Evolutionary conservation across 2,888 invertebrate genomes (phyloP).

Genomic region (Agrypnus murinus): DNA sequence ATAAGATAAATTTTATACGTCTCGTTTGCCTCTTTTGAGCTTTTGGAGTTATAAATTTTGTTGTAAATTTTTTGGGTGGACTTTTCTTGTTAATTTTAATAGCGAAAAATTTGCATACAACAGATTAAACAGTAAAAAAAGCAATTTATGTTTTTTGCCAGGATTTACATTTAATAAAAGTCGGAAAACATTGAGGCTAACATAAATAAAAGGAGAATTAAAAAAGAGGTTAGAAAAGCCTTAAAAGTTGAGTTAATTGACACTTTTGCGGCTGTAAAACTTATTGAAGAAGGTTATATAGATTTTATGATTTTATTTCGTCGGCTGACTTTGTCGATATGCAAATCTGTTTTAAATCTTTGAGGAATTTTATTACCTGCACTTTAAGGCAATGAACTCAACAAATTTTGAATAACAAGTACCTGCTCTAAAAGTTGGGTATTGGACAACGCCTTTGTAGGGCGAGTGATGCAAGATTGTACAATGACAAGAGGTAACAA

Average conservation of each 20-base stretch:
- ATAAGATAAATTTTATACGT: conserved; percentile 42
- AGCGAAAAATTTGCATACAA: conserved; percentile 13
- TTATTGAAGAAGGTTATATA: not conserved
- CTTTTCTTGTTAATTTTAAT: not conserved
- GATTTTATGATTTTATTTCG: not conserved
- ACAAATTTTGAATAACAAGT: too few relatives aligned
- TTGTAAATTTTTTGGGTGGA: conserved; percentile 17
- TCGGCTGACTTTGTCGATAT: not conserved
- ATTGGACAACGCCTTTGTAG: too few relatives aligned
- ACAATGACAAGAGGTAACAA: too few relatives aligned
- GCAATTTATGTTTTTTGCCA: not conserved
- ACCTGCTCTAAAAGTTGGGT: too few relatives aligned
- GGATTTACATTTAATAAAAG: not conserved
- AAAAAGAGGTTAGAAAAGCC: too few relatives aligned
- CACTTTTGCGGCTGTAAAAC: too few relatives aligned
- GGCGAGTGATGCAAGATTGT: too few relatives aligned
- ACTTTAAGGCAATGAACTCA: not conserved
- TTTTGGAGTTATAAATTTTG: conserved; percentile 44
- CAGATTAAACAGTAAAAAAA: not conserved
- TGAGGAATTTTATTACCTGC: not conserved
- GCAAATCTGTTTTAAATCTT: not conserved
- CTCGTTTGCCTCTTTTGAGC: conserved; percentile 41
- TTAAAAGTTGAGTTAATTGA: too few relatives aligned
- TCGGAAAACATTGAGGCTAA: not conserved
- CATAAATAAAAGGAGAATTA: not conserved